phyloP scores from a whole-genome alignment of 2,797 vertebrate species.

The Peromyscus aztecus region DNA sequence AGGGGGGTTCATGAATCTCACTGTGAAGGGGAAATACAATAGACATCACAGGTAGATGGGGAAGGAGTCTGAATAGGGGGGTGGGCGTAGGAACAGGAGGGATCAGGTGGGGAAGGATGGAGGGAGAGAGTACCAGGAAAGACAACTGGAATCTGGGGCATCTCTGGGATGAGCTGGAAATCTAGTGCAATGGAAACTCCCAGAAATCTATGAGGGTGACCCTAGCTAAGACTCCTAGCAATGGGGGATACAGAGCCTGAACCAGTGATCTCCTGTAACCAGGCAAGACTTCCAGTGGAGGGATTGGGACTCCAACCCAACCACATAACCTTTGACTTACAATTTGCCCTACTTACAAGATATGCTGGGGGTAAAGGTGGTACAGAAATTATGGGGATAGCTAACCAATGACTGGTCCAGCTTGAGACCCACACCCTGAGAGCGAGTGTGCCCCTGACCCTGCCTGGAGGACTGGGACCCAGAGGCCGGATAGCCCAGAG shows the following conservation, averaged over 20 bases:
- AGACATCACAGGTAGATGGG: not conserved
- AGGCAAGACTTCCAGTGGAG: not conserved
- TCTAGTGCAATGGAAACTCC: not conserved
- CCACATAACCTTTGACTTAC: not conserved
- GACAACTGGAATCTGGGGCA: not conserved
- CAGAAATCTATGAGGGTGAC: not conserved
- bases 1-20: not conserved
- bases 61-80: accelerated
- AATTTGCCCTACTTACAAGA: not conserved
- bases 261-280: not conserved
- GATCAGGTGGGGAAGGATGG: not conserved
- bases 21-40: not conserved
- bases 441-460: not conserved
- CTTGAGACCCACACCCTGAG: not conserved
- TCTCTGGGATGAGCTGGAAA: too few relatives aligned
- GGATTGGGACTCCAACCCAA: not conserved
- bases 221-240: too few relatives aligned
- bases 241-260: not conserved
- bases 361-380: not conserved
- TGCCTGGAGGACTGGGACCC: not conserved
- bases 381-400: not conserved
- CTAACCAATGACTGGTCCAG: not conserved
- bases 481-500: not conserved
- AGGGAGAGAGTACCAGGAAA: not conserved
- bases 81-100: not conserved